Base-by-base conservation (phyloP, 2,888 invertebrate species). In the Calameuta pallipes region DNA sequence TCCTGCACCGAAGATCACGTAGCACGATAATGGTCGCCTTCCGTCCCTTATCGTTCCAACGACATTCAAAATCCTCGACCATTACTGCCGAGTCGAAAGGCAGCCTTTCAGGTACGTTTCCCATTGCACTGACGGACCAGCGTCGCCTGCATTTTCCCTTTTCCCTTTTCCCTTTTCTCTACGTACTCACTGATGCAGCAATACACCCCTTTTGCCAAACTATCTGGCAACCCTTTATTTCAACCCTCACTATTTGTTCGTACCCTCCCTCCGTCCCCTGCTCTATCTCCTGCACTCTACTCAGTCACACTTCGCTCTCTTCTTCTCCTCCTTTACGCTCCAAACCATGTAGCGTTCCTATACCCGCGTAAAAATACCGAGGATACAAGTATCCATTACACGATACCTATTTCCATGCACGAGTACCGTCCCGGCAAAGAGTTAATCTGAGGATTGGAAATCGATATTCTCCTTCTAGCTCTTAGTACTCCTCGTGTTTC, bases 11-110 rank as follows among this genome's bases (percentile, higher is more conserved):
- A 88, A 87, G 89, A 89, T 89, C 89, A 89, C 89, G 89, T 89
- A 89, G 89, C 86, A 85, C 88, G 89, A 89, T 89, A 89, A 89
- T 89, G 89, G 89, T 87, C 86, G 87, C 88, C 88, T 88, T 85
- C 87, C 87, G 83, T 87, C 86, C 88, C 87, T 89, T 89, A 89
- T 89, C 89, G 88, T 86, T 80, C 85, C 83, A 83, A 85, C 87
- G 89, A 88, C 89, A 89, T 89, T 89, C 89, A 89, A 89, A 89
- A 89, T 89, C 89, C 88, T 83, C 81, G 83, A 75, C 82, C 80
- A 82, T 81, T 81, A 81, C 81, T 80, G 79, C 79, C 79, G 73
- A 76, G 75, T 74, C 78, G 81, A 56, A 23, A 56, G 56, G 23
- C 56, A 56, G 23, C 23, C 56, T 56, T 56, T 56, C 56, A 56